Evolutionary conservation across 2,888 invertebrate species (phyloP).

Genomic region (Odontocolon sp.): DNA sequence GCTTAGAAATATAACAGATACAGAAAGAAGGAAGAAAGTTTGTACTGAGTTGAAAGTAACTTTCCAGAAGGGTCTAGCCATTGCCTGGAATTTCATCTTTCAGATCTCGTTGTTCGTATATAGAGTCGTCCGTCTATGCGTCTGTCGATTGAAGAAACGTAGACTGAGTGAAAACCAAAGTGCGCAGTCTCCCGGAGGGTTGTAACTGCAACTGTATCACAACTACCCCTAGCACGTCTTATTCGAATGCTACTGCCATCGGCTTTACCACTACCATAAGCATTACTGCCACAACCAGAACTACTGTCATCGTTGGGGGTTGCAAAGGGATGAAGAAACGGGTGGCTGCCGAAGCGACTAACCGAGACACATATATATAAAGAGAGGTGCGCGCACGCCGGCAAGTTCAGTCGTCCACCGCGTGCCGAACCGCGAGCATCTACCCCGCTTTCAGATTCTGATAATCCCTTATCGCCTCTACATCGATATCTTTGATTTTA

Average conservation of each 20-base stretch:
- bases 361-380: slow-evolving; percentile 53
- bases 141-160: slow-evolving; percentile 34
- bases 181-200: slow-evolving; percentile 67
- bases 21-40: not conserved
- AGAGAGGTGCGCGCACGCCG: slow-evolving; percentile 74
- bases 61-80: slow-evolving; percentile 1
- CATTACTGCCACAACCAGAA: slow-evolving; percentile 28
- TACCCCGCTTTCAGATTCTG: slow-evolving; percentile 54
- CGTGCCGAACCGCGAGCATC: slow-evolving; percentile 75
- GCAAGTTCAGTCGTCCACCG: slow-evolving; percentile 74
- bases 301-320: slow-evolving; percentile 56
- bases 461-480: slow-evolving; percentile 46
- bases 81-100: slow-evolving; percentile 48
- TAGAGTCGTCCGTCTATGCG: slow-evolving; percentile 6
- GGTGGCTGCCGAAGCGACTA: slow-evolving; percentile 46
- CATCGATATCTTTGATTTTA: not conserved
- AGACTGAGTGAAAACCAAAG: slow-evolving; percentile 46
- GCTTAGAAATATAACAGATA: not conserved
- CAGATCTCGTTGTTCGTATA: slow-evolving; percentile 44
- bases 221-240: slow-evolving; percentile 41
- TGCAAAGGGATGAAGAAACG: slow-evolving; percentile 59
- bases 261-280: slow-evolving; percentile 24
- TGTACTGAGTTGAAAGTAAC: not conserved
- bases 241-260: slow-evolving; percentile 50
- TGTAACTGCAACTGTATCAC: slow-evolving; percentile 16